Percentiles rank a stretch among this genome's conserved stretches.
phyloP scores from a whole-genome alignment of 2,113 vertebrate genomes.

The Bostrychus sinensis region DNA sequence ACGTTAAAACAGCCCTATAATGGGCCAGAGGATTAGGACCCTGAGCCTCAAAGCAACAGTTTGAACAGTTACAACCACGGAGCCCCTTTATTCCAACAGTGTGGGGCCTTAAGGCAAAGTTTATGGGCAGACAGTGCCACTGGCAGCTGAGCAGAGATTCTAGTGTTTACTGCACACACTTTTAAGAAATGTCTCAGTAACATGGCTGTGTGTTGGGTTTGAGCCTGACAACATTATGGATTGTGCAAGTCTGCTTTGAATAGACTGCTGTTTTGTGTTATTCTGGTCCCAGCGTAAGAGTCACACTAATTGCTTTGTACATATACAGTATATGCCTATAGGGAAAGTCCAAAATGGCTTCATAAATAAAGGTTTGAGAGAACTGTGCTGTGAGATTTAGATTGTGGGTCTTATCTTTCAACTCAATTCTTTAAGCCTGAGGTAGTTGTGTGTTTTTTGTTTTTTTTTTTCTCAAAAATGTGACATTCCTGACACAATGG shows the following conservation, averaged over 20 bases:
- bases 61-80: constrained; percentile 26
- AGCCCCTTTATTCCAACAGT: constrained; percentile 13
- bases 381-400: not conserved
- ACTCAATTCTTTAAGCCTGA: constrained; percentile 1
- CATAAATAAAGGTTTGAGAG: not conserved
- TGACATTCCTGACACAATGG: not conserved
- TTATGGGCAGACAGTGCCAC: constrained; percentile 20
- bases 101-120: not conserved
- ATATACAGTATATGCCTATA: not conserved
- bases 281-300: not conserved
- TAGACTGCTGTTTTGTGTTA: constrained; percentile 15
- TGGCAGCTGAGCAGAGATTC: constrained; percentile 25
- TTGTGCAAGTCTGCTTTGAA: not conserved
- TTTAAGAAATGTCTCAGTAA: constrained; percentile 9
- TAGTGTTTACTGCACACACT: constrained; percentile 19
- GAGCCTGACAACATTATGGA: constrained; percentile 1
- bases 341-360: not conserved
- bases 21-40: constrained; percentile 19
- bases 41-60: constrained; percentile 28
- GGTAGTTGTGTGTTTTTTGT: not conserved
- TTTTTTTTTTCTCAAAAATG: not conserved
- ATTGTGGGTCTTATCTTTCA: not conserved
- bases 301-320: constrained; percentile 4
- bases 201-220: constrained; percentile 1
- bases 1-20: constrained; percentile 25